Base-by-base conservation (phyloP, 2,888 invertebrate species). In the Amiota mariae region DNA sequence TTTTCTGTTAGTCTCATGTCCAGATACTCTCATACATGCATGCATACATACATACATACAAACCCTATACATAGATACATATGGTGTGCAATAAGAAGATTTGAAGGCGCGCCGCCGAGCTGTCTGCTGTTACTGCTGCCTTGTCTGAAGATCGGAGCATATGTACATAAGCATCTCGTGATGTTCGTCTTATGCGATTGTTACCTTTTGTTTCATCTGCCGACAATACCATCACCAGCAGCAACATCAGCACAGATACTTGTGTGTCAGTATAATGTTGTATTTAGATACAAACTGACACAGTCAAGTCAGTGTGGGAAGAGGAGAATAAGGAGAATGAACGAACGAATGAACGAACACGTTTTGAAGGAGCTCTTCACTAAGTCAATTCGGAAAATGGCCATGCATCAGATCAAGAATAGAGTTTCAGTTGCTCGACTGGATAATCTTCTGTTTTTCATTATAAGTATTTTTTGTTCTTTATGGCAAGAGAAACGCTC, bases 301-400 rank as follows among this genome's bases (percentile, higher is more conserved):
- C 36, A 36, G 36, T 36, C 36, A 36, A 36, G 36, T 36, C 36
- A 36, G 36, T 36, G 36, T 36, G 36, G 36, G 36, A 36, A 36
- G 36, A 36, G 36, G 1, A 24, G 24, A 24, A 3, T 2, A 3
- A 24, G 3, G 15, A 18, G 15, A 9, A 18, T 15, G 51, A n/a
- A 51, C n/a, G 12, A 2, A n/a, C n/a, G 54, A n/a, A 51, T 51
- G 54, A 51, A 51, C 54, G 59, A 59, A 83, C 82, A 79, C 80
- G 86, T 85, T 85, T 85, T 76, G 20, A 71, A 77, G 75, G 72
- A 80, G 75, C 76, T 72, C 36, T 36, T 36, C 75, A 76, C 74
- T 75, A 72, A 76, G 75, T 51, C 66, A 70, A 68, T 54, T 51
- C 63, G 67, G 36, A 67, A 54, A 51, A 24, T 12, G 48, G 67